Evolutionary conservation across 2,113 vertebrate species (phyloP).

Genomic region (Peucedramus taeniatus): DNA sequence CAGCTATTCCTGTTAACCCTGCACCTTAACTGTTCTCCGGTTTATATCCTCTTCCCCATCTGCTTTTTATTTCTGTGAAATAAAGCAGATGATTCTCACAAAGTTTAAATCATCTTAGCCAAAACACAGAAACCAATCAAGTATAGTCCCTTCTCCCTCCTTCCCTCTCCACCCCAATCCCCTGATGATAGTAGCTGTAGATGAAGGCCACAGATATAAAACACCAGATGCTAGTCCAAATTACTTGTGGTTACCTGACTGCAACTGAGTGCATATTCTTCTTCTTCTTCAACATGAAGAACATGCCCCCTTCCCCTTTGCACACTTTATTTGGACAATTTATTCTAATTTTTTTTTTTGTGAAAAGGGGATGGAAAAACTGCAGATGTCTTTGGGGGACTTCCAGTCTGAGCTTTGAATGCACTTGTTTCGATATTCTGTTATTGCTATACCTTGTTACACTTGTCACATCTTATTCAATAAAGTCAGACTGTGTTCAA

Average conservation of each 20-base stretch:
- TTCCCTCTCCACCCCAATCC: neutral
- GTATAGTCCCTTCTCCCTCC: neutral
- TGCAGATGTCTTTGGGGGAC: neutral
- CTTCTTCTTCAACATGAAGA: neutral
- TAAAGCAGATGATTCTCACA: neutral
- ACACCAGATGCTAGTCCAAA: neutral
- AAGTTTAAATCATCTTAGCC: neutral
- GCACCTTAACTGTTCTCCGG: neutral
- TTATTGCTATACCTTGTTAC: neutral
- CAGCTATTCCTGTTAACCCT: neutral
- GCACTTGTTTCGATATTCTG: neutral
- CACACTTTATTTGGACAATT: neutral
- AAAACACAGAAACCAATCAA: slow-evolving; percentile 35
- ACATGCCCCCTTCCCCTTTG: neutral
- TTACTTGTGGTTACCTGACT: neutral
- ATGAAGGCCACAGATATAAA: neutral
- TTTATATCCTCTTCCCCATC: slow-evolving; percentile 3
- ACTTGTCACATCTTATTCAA: neutral
- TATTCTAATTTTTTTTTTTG: neutral
- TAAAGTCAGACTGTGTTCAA: neutral
- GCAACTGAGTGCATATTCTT: neutral
- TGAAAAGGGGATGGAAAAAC: neutral
- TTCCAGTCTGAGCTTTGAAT: neutral
- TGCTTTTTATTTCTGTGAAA: slow-evolving; percentile 28
- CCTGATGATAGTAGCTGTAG: neutral